These are phyloP conservation scores for Sebastes schlegelii DNA, from an alignment of 2,113 vertebrate species.

Conservation along the genomic window DNA sequence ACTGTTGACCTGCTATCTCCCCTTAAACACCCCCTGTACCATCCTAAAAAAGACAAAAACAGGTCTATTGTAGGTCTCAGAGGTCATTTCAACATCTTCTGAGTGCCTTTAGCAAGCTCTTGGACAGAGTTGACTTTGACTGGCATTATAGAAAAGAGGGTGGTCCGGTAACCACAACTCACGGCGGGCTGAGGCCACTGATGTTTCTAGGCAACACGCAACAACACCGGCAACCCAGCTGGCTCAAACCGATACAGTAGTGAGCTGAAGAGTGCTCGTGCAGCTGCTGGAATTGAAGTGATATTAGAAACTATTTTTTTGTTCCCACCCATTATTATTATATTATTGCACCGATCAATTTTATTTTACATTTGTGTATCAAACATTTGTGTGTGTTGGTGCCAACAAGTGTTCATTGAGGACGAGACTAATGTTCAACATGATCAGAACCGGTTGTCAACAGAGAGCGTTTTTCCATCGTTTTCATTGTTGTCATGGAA, in stretches of 20 bases:
- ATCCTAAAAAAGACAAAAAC: too few relatives aligned
- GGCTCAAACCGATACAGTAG: background rate
- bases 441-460: background rate
- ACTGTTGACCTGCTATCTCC: too few relatives aligned
- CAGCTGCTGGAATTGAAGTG: background rate
- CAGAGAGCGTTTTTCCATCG: background rate
- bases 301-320: background rate
- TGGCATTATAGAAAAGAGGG: background rate
- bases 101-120: background rate
- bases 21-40: too few relatives aligned
- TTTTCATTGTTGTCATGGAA: constrained; percentile 13
- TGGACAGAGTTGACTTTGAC: background rate
- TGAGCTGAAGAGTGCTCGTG: background rate
- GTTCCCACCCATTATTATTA: background rate
- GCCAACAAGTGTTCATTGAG: background rate
- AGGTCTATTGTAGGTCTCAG: too few relatives aligned
- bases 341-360: background rate
- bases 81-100: background rate
- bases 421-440: background rate
- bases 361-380: background rate
- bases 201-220: background rate
- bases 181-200: background rate
- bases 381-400: background rate
- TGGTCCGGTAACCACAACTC: background rate
- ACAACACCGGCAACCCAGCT: background rate